Conservation (phyloP, 2,888 invertebrate genomes). For the Masnerella sp. region DNA sequence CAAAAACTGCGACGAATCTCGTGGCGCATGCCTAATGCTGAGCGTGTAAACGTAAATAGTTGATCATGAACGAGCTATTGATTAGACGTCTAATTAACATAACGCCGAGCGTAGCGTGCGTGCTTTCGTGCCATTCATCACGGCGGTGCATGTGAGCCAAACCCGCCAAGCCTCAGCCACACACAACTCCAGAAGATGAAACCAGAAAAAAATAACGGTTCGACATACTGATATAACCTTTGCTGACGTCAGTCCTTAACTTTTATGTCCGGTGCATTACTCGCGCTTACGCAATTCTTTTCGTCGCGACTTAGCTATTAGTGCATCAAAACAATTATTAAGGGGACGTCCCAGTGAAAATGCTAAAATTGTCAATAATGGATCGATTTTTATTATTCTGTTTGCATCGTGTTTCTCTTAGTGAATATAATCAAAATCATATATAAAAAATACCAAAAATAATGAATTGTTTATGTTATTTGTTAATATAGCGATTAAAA, state of each 20-base stretch:
- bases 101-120: constrained; percentile 64
- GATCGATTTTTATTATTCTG: too few species aligned
- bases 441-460: too few species aligned
- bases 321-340: too few species aligned
- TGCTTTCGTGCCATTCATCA: constrained; percentile 68
- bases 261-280: constrained; percentile 27
- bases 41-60: constrained; percentile 47
- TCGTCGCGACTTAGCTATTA: too few species aligned
- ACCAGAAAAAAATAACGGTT: constrained; percentile 53
- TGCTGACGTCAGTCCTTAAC: constrained; percentile 38
- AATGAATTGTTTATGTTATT: too few species aligned
- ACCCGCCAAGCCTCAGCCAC: too few species aligned
- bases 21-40: constrained; percentile 48
- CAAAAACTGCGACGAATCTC: constrained; percentile 38
- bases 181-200: constrained; percentile 49
- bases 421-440: too few species aligned
- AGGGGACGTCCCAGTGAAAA: too few species aligned
- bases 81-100: constrained; percentile 71
- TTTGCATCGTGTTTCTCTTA: too few species aligned
- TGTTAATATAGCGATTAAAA: too few species aligned
- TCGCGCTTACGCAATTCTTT: constrained; percentile 21
- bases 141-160: constrained; percentile 59
- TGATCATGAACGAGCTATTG: constrained; percentile 64
- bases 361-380: too few species aligned
- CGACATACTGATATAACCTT: constrained; percentile 48